Evolutionary conservation across 2,113 vertebrate genomes (phyloP), one percentile per base, ranked within the genome.

Genomic region (Hemichromis elongatus): DNA sequence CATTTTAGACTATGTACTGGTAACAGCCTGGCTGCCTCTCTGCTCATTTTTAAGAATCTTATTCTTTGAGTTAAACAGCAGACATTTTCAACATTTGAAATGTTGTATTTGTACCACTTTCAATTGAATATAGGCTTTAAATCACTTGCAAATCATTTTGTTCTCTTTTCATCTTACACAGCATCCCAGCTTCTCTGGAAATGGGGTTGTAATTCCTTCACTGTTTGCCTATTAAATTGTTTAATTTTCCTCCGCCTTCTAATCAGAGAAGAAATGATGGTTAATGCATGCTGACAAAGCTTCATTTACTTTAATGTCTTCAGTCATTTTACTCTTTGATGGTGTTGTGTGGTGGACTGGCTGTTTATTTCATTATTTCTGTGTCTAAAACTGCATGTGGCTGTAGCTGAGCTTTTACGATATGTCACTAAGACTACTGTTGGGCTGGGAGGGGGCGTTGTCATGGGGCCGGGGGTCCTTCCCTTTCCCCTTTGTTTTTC

Each of bases 401-500:
- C 35, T 86, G 79, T 82, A 83, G 61, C 26, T 50, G 77, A 81
- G 66, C 70, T 24, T 83, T 47, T 81, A 85, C 81, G 42, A 75
- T 7, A 3, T 42, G 26, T 14, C n/a, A 61, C 59, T 13, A 5
- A 24, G 86, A 35, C 59, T 91, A 50, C 68, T 83, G 18, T 80
- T 73, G 91, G 85, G 66, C 70, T 80, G 83, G 79, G 57, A 70
- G 28, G 61, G 77, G 61, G 70, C n/a, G 61, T 68, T 57, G 78
- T 33, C 26, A 9, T 88, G 53, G 85, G 82, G 82, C 56, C 59
- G 26, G 89, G 82, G 86, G 52, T 91, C 92, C 92, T 91, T 90
- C 86, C 88, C 91, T 93, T 92, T 90, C 61, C 78, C 90, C 93
- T 96, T 90, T 95, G 96, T 95, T 90, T 89, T 80, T 92, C 95